A percentile compares a stretch with the other conserved stretches of the same genome.
These are phyloP conservation scores for Aproaerema taeniolella DNA, from an alignment of 2,888 invertebrate species.

Conservation along the genomic window DNA sequence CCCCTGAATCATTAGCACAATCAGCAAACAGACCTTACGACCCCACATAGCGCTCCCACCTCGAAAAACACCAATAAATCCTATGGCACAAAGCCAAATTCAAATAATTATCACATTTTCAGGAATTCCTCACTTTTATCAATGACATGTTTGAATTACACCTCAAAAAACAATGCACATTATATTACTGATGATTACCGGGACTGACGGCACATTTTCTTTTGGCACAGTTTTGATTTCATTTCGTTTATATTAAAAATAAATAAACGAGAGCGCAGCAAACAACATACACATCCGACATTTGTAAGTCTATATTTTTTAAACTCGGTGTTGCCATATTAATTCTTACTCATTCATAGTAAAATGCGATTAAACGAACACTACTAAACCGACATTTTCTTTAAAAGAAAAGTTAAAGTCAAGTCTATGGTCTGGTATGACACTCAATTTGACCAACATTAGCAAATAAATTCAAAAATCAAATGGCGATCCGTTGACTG, in stretches of 20 bases:
- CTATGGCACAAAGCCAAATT: constrained; percentile 72
- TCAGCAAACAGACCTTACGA: constrained; percentile 40
- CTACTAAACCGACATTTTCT: too few species aligned
- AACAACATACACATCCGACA: constrained; percentile 52
- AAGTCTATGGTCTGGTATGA: not conserved
- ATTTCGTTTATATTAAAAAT: constrained; percentile 47
- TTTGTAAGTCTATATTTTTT: too few species aligned
- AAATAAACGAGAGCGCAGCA: constrained; percentile 52
- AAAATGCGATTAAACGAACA: too few species aligned
- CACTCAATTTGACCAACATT: constrained; percentile 13
- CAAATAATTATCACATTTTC: constrained; percentile 68
- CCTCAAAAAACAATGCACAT: constrained; percentile 18
- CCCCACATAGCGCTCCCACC: constrained; percentile 57
- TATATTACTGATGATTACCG: constrained; percentile 21
- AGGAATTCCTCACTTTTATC: constrained; percentile 49
- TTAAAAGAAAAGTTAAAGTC: not conserved
- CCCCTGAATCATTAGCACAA: constrained; percentile 37
- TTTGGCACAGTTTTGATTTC: constrained; percentile 27
- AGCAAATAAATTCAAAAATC: constrained; percentile 11
- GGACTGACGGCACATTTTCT: constrained; percentile 32
- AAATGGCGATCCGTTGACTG: constrained; percentile 26
- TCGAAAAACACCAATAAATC: constrained; percentile 51
- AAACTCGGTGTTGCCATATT: too few species aligned
- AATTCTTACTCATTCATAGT: too few species aligned
- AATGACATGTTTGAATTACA: constrained; percentile 31